phyloP scores from a whole-genome alignment of 64 coral and sea anemone genomes.

The Actinia equina region DNA sequence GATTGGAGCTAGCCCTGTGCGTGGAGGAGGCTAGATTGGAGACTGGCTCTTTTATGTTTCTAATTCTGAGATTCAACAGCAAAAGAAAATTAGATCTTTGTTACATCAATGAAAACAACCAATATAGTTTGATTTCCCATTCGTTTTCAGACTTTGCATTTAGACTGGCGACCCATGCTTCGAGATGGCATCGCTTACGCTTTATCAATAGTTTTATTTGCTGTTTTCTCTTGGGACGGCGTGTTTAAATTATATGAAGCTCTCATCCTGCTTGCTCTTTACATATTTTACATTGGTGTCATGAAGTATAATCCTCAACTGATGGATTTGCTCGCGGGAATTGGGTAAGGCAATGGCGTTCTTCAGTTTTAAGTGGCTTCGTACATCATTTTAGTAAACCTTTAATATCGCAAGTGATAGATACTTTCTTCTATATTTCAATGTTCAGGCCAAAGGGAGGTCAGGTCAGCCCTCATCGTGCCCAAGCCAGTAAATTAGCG shows the following conservation, averaged over 20 bases:
- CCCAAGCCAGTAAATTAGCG: constrained; percentile 52
- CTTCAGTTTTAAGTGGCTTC: not conserved
- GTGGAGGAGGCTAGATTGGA: too few species aligned
- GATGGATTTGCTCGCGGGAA: constrained; percentile 51
- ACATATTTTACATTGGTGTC: constrained; percentile 71
- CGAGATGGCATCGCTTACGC: constrained; percentile 70
- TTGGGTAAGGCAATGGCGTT: constrained; percentile 41
- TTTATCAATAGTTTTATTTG: constrained; percentile 62
- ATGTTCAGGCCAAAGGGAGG: constrained; percentile 71
- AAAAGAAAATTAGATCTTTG: too few species aligned
- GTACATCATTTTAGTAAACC: not conserved
- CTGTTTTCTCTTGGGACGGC: constrained; percentile 72
- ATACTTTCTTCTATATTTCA: not conserved
- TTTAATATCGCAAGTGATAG: not conserved
- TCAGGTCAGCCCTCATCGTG: constrained; percentile 79
- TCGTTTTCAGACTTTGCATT: constrained; percentile 56
- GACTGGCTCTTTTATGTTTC: not conserved
- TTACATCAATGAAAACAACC: too few species aligned
- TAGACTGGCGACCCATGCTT: constrained; percentile 78
- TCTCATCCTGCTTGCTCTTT: constrained; percentile 51
- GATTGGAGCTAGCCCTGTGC: too few species aligned
- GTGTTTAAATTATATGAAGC: constrained; percentile 77
- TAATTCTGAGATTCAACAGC: not conserved
- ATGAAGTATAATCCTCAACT: constrained; percentile 77
- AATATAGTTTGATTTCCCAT: too few species aligned